phyloP scores from a whole-genome alignment of 2,113 vertebrate species.

The Poeciliopsis retropinna region DNA sequence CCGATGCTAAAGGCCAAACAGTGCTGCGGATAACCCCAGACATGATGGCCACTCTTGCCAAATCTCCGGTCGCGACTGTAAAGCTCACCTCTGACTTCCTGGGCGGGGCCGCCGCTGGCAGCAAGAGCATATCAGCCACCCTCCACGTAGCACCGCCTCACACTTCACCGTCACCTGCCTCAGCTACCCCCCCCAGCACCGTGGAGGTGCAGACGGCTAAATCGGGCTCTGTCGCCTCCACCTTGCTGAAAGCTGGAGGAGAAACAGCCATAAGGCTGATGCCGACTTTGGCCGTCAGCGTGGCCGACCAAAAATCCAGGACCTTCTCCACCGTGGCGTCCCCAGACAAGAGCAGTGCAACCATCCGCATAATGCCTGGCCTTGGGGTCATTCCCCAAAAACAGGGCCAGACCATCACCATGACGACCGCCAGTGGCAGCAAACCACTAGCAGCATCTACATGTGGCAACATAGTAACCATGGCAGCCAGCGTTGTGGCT shows the following conservation, averaged over 20 bases:
- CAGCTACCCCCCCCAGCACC: conserved; percentile 60
- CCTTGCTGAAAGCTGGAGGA: conserved; percentile 84
- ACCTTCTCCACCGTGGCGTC: conserved; percentile 82
- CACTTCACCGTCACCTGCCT: conserved; percentile 77
- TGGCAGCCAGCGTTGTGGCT: conserved; percentile 85
- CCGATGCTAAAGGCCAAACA: conserved; percentile 94
- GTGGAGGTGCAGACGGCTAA: conserved; percentile 76
- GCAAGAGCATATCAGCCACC: conserved; percentile 93
- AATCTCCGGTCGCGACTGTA: conserved; percentile 93
- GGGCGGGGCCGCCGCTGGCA: conserved; percentile 75
- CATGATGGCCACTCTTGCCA: conserved; percentile 98
- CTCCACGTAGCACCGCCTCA: conserved; percentile 88
- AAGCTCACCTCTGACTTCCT: conserved; percentile 97
- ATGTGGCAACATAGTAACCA: conserved; percentile 76
- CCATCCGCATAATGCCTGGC: conserved; percentile 94
- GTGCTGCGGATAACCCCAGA: conserved; percentile 96
- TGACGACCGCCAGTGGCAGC: conserved; percentile 80
- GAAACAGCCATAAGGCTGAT: conserved; percentile 90
- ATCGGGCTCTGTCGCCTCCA: conserved; percentile 68
- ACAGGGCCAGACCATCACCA: conserved; percentile 87
- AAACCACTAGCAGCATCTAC: conserved; percentile 82
- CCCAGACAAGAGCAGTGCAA: conserved; percentile 88
- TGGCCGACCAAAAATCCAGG: conserved; percentile 91
- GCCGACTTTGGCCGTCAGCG: conserved; percentile 90
- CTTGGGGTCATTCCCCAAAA: conserved; percentile 93